Percentiles rank a stretch among this genome's conserved stretches.
phyloP scores from a whole-genome alignment of 2,888 invertebrate species.

The Drosophila borealis region DNA sequence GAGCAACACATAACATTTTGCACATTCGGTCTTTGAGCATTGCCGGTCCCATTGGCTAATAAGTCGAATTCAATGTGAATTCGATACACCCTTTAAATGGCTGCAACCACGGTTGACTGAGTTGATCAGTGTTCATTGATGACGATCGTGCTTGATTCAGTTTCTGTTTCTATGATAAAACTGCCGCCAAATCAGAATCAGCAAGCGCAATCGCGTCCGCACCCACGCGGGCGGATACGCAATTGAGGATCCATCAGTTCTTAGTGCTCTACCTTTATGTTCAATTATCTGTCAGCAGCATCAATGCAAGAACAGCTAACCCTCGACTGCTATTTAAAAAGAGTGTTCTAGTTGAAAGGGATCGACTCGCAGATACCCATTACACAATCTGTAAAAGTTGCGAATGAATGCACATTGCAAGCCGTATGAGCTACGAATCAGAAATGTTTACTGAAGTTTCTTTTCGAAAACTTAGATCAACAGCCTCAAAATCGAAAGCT shows the following conservation, averaged over 20 bases:
- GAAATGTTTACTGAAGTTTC: too few relatives aligned
- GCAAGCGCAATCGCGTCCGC: slow-evolving; percentile 82
- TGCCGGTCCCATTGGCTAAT: slow-evolving; percentile 9
- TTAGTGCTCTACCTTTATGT: too few relatives aligned
- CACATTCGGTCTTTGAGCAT: slow-evolving; percentile 20
- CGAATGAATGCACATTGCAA: too few relatives aligned
- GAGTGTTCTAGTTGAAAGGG: too few relatives aligned
- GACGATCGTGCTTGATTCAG: slow-evolving; percentile 4
- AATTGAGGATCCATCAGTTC: slow-evolving; percentile 56
- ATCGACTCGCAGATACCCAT: too few relatives aligned
- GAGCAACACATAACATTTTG: slow-evolving; percentile 29
- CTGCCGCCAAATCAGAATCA: slow-evolving; percentile 69
- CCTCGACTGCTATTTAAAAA: too few relatives aligned
- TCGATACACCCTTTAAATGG: slow-evolving; percentile 76
- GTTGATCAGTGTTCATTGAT: slow-evolving; percentile 40
- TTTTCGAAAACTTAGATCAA: too few relatives aligned
- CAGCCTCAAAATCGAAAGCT: too few relatives aligned
- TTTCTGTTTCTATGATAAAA: slow-evolving; percentile 57
- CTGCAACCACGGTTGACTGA: slow-evolving; percentile 75
- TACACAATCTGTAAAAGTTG: too few relatives aligned
- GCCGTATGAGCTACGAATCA: too few relatives aligned
- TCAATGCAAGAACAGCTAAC: too few relatives aligned
- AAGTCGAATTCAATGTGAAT: slow-evolving; percentile 65
- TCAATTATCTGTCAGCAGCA: too few relatives aligned
- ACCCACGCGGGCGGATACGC: slow-evolving; percentile 81